phyloP scores from a whole-genome alignment of 2,888 invertebrate species.

The Gymnosoma rotundatum region DNA sequence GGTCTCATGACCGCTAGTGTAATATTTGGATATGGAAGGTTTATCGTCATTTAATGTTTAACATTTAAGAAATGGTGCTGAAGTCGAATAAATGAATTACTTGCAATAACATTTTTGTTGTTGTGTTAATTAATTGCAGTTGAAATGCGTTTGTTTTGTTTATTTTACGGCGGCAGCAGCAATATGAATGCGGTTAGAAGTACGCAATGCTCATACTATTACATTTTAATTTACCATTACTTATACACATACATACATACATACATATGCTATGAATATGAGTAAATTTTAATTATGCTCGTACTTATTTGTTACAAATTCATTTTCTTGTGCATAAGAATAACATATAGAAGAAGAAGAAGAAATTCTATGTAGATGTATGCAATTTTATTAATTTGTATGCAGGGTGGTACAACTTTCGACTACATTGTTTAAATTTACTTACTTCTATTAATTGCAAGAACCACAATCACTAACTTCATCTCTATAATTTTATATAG shows the following conservation, averaged over 20 bases:
- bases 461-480: background rate
- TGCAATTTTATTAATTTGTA: background rate
- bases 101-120: conserved; percentile 16
- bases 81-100: conserved; percentile 32
- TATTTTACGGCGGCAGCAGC: conserved; percentile 29
- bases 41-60: no score
- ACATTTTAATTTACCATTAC: no score
- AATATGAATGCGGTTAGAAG: conserved; percentile 43
- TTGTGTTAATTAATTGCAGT: conserved; percentile 60
- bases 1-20: no score
- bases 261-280: no score
- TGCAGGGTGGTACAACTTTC: background rate
- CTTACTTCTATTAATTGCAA: background rate
- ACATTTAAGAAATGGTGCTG: conserved; percentile 27
- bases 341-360: background rate
- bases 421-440: background rate
- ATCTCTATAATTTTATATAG: background rate
- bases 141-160: conserved; percentile 61
- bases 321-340: background rate
- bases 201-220: background rate
- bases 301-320: background rate
- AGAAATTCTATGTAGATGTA: background rate
- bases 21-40: no score
- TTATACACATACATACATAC: background rate
- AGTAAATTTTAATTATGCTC: no score